Base-by-base conservation (phyloP, 2,113 vertebrate genomes). In the Campylorhamphus procurvoides region DNA sequence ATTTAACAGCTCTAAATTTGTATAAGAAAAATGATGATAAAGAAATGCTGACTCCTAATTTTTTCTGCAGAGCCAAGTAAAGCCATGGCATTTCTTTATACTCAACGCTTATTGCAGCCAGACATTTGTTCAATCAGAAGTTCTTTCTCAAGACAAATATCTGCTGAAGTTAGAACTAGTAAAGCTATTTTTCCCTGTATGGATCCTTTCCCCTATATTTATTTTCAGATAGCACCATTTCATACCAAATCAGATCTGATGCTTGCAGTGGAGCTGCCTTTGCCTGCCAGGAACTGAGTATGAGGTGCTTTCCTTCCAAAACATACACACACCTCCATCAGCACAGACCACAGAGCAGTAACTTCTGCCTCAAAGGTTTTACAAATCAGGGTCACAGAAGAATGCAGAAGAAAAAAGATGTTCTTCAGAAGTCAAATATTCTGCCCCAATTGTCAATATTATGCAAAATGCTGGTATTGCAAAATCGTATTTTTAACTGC, bases 1-100 rank as follows among this genome's bases (percentile, higher is more conserved):
- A 94, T 78, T 87, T 89, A 91, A 89, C 46, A 69, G 84, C 58
- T 93, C 71, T 75, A 72, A 49, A 66, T 82, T 28, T 88, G 25
- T 46, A 31, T 63, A 56, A 55, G 68, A 83, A 90, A 86, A 89
- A 84, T 35, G 8, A 94, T 27, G 14, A 29, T 50, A 35, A 3
- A 85, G 42, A 91, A 96, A 83, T 22, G 33, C 39, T 68, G 50
- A 59, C 33, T 86, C 67, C n/a, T 72, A 22, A 17, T 67, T 74
- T 83, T 40, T 33, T 47, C 28, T 50, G 79, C 0, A 73, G 78
- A 89, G 71, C 33, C 81, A 79, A 94, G 35, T 31, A 87, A 89
- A 49, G 40, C 66, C 58, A 68, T 2, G 8, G 28, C 42, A 87
- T 82, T 93, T 89, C 72, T 59, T 83, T 47, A 58, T 18, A 69